Conservation (phyloP, 30 jellyfish, hydroid and myxozoan species). For the Cassiopea andromeda region DNA sequence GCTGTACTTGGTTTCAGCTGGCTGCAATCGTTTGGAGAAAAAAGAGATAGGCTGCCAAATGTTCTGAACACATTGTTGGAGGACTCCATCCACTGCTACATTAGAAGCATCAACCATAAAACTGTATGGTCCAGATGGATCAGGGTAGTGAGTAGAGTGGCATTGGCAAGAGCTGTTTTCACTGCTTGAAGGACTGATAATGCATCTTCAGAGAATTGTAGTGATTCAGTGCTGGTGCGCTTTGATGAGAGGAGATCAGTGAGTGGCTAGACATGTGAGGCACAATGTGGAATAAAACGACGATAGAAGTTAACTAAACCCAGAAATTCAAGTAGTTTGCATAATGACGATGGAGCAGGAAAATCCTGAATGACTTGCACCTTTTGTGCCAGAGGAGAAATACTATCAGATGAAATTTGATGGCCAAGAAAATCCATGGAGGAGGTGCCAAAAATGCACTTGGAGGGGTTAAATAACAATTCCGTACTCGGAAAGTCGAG, state of each 20-base stretch:
- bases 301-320: slow-evolving; percentile 4
- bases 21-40: background rate
- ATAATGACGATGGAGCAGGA: background rate
- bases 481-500: no score
- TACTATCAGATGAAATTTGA: background rate
- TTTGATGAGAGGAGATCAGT: slow-evolving; percentile 2
- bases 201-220: background rate
- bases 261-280: slow-evolving; percentile 6
- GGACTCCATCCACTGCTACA: slow-evolving; percentile 50
- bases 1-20: background rate
- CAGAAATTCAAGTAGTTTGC: background rate
- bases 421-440: slow-evolving; percentile 15
- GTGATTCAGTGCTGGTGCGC: background rate
- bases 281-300: slow-evolving; percentile 9
- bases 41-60: slow-evolving; percentile 53
- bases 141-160: slow-evolving; percentile 11
- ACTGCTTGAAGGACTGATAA: background rate
- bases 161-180: slow-evolving; percentile 13
- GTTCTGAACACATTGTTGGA: slow-evolving; percentile 26
- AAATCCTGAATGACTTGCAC: background rate
- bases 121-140: slow-evolving; percentile 23
- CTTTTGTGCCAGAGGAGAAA: background rate
- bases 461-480: background rate
- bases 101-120: slow-evolving; percentile 67
- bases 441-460: background rate